These are phyloP conservation scores for Microcebus jonahi DNA, from an alignment of 2,113 vertebrate species.

Conservation along the genomic window DNA sequence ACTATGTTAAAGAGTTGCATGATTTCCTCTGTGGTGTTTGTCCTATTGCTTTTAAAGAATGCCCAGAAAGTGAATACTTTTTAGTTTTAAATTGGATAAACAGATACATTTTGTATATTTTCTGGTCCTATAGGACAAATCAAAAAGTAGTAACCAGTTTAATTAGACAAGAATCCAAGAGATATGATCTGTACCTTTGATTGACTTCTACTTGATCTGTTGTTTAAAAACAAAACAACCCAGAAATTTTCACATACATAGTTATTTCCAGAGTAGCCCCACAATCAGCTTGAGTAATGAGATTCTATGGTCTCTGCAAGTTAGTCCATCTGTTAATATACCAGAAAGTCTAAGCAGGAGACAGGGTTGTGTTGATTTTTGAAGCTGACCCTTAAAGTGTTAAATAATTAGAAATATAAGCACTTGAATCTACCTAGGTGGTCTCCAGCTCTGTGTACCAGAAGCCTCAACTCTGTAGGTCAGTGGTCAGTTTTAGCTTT, in stretches of 20 bases:
- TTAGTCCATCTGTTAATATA: background rate
- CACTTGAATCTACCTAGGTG: background rate
- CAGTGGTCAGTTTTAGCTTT: background rate
- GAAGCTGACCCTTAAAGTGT: background rate
- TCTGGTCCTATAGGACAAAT: background rate
- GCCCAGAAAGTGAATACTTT: background rate
- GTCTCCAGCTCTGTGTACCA: background rate
- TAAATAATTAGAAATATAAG: background rate
- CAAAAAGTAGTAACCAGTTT: background rate
- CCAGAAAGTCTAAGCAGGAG: background rate
- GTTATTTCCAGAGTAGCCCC: background rate
- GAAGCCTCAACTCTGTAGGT: background rate
- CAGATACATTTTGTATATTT: background rate
- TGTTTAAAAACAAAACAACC: background rate
- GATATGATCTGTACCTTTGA: background rate
- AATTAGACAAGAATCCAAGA: background rate
- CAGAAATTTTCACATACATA: background rate
- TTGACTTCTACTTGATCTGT: background rate
- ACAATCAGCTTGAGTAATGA: background rate
- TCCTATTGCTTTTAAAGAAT: background rate
- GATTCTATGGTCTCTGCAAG: background rate
- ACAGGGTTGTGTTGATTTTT: background rate
- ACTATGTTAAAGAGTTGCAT: background rate
- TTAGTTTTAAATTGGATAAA: background rate
- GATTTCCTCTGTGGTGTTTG: slow-evolving; percentile 4